Conservation (phyloP, 1,140 invertebrate species). For the Hermatobates lingyangjiaoensis region DNA sequence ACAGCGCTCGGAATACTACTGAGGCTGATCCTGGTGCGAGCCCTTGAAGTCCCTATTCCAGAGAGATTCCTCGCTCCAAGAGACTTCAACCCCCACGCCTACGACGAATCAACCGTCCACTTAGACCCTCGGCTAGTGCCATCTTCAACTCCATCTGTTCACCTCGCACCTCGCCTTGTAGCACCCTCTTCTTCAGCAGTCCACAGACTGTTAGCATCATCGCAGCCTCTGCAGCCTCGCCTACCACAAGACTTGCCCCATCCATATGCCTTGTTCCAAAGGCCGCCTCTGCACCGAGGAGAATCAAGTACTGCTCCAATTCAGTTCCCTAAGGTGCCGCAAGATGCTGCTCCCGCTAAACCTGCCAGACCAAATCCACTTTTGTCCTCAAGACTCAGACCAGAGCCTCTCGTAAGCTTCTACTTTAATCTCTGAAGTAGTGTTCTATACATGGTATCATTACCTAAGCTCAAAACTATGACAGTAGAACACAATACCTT, state of each 20-base stretch:
- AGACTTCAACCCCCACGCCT: constrained; percentile 18
- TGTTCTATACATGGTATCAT: too few species aligned
- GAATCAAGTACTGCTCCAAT: constrained; percentile 6
- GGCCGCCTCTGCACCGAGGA: constrained; percentile 5
- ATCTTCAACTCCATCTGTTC: not conserved
- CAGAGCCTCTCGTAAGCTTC: not conserved
- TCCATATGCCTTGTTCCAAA: constrained; percentile 9
- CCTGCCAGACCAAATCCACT: not conserved
- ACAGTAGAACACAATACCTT: too few species aligned
- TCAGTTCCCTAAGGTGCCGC: constrained; percentile 16
- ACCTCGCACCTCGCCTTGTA: not conserved
- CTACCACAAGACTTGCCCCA: constrained; percentile 4
- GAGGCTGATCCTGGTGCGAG: not conserved
- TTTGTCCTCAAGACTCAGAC: not conserved
- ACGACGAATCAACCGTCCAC: constrained; percentile 1
- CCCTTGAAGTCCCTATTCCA: constrained; percentile 14
- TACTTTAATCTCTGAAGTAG: too few species aligned
- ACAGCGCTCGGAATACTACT: too few species aligned
- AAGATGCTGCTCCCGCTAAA: not conserved
- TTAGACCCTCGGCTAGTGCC: not conserved
- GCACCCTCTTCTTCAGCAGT: too few species aligned
- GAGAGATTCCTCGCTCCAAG: constrained; percentile 16
- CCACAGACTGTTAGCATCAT: too few species aligned
- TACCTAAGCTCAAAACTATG: too few species aligned
- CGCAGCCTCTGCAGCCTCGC: not conserved